Evolutionary conservation across 1,140 invertebrate genomes (phyloP).

Genomic region (Nomia melanderi): DNA sequence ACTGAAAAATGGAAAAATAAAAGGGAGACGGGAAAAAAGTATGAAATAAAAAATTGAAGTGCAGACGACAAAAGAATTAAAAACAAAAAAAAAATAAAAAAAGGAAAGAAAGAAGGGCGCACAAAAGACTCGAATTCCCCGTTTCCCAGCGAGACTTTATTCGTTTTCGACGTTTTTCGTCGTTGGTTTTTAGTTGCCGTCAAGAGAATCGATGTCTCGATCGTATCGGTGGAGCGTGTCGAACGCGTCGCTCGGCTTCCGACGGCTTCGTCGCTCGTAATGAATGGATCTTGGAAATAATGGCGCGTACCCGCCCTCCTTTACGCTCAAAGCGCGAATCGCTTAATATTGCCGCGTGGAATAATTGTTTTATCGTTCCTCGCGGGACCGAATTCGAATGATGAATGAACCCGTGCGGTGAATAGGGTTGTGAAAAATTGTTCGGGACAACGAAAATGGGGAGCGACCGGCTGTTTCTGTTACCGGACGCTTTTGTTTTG

Average conservation of each 20-base stretch:
- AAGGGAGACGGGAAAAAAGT: no score
- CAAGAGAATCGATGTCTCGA: not conserved
- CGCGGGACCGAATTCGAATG: not conserved
- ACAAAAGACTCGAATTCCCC: no score
- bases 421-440: not conserved
- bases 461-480: not conserved
- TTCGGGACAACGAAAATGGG: not conserved
- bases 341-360: not conserved
- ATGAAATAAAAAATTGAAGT: no score
- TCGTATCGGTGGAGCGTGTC: not conserved
- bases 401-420: not conserved
- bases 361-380: not conserved
- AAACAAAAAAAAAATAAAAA: no score
- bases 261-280: not conserved
- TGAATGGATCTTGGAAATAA: constrained; percentile 17
- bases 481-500: no score
- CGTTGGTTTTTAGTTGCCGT: not conserved
- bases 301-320: not conserved
- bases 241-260: no score
- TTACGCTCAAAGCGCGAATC: not conserved
- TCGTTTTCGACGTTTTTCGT: constrained; percentile 12
- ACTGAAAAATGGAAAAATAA: no score
- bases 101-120: no score
- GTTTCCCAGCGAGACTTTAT: not conserved
- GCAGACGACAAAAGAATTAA: no score